Percentiles rank a stretch among this genome's conserved stretches.
Conservation (phyloP, 2,797 vertebrate genomes). For the Myotis myotis region DNA sequence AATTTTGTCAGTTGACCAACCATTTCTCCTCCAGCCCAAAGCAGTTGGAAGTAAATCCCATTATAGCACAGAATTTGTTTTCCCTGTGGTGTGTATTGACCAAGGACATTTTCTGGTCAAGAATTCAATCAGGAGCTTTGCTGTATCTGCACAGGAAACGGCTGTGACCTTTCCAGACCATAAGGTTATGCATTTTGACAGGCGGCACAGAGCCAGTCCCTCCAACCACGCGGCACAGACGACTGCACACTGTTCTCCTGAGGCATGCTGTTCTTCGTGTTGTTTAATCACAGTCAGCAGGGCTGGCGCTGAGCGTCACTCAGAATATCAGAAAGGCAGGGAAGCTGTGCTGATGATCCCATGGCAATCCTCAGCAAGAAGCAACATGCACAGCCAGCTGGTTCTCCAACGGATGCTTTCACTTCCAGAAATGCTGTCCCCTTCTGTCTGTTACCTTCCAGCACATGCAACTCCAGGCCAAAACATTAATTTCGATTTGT, state of each 20-base stretch:
- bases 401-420: not conserved
- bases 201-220: conserved; percentile 29
- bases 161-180: conserved; percentile 48
- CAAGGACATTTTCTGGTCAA: conserved; percentile 64
- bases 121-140: conserved; percentile 39
- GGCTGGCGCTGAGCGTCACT: not conserved
- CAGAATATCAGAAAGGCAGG: conserved; percentile 20
- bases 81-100: not conserved
- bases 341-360: not conserved
- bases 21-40: not conserved
- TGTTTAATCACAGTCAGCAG: conserved; percentile 55
- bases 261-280: conserved; percentile 21
- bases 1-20: conserved; percentile 46
- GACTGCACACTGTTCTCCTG: conserved; percentile 26
- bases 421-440: not conserved
- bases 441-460: not conserved
- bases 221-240: not conserved
- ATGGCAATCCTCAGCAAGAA: not conserved
- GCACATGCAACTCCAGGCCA: not conserved
- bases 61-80: conserved; percentile 22
- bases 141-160: conserved; percentile 27
- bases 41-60: conserved; percentile 7
- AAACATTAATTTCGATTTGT: not conserved
- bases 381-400: not conserved
- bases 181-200: conserved; percentile 62